These are phyloP conservation scores for Pogonocherus hispidulus DNA, from an alignment of 2,888 invertebrate genomes.

Conservation along the genomic window DNA sequence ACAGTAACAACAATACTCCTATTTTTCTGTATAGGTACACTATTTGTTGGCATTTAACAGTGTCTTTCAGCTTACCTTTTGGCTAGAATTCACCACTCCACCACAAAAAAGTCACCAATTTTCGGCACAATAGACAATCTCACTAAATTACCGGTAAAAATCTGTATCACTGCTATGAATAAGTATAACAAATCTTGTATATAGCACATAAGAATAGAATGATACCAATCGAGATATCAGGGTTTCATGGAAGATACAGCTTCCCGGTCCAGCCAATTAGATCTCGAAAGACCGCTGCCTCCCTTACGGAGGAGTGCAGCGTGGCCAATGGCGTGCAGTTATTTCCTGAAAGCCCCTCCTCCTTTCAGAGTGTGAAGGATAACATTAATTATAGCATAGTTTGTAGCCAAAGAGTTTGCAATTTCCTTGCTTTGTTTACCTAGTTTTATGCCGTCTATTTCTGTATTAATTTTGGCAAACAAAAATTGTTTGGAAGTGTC, in stretches of 20 bases:
- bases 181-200: conserved; percentile 49
- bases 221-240: conserved; percentile 49
- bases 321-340: conserved; percentile 43
- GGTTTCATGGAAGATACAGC: conserved; percentile 52
- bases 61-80: no score
- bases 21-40: no score
- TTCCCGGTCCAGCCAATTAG: conserved; percentile 49
- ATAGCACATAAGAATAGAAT: conserved; percentile 51
- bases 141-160: no score
- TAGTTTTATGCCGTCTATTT: background rate
- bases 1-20: no score
- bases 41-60: no score
- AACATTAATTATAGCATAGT: conserved; percentile 36
- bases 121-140: no score
- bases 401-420: conserved; percentile 33
- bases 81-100: no score
- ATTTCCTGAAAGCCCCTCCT: conserved; percentile 41
- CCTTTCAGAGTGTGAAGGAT: conserved; percentile 38
- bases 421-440: conserved; percentile 15
- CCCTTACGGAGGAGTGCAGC: conserved; percentile 39
- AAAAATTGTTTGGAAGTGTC: background rate
- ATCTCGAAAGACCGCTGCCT: conserved; percentile 24
- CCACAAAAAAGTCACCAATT: no score
- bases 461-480: background rate
- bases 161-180: conserved; percentile 45